A percentile compares a stretch with the other conserved stretches of the same genome.
Conservation (phyloP, 37 sponge, comb jelly and placozoan species). For the Cliona cf. orientalis region DNA sequence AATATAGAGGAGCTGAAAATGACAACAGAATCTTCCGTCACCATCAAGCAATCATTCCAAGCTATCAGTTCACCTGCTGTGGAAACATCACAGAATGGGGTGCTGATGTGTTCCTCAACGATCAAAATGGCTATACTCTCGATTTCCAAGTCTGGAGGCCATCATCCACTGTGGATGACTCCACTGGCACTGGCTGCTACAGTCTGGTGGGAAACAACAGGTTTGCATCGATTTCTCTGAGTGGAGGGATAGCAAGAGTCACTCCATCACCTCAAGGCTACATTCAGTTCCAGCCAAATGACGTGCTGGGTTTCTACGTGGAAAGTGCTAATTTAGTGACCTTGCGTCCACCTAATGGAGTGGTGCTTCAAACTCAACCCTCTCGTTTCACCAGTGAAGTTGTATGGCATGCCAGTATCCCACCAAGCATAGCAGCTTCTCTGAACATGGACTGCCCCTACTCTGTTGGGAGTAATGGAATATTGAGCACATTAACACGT, state of each 20-base stretch:
- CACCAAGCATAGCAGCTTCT: neutral
- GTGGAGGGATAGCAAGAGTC: neutral
- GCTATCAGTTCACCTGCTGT: conserved; percentile 44
- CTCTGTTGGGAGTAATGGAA: conserved; percentile 8
- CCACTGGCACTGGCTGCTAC: neutral
- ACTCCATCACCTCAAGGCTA: conserved; percentile 4
- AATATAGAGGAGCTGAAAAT: no score
- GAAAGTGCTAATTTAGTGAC: no score
- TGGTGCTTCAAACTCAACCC: neutral
- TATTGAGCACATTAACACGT: conserved; percentile 3
- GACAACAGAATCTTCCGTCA: no score
- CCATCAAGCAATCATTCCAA: conserved; percentile 26
- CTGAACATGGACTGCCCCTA: neutral
- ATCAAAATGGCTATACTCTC: neutral
- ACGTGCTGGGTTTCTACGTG: conserved; percentile 49
- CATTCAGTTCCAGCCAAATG: conserved; percentile 29
- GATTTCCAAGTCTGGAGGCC: conserved; percentile 64
- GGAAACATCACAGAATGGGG: conserved; percentile 42
- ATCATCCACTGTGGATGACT: neutral
- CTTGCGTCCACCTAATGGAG: neutral
- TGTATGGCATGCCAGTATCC: conserved; percentile 11
- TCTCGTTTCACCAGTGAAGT: neutral
- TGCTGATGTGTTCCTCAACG: no score
- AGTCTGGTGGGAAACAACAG: conserved; percentile 26
- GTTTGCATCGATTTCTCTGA: neutral